Evolutionary conservation across 2,888 invertebrate genomes (phyloP).

Genomic region (Meandrusa payeni): DNA sequence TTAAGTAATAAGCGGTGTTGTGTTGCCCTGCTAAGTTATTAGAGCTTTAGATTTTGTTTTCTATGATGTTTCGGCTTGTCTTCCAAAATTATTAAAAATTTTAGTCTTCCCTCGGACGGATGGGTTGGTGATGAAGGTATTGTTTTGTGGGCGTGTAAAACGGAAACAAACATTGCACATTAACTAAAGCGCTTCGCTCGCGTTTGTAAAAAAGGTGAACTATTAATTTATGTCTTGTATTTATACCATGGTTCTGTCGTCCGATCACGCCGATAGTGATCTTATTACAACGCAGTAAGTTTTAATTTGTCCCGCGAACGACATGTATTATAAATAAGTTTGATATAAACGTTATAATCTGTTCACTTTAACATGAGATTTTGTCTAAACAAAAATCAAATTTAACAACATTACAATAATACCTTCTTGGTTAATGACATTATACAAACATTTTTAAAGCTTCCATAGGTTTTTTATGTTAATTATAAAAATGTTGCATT

Average conservation of each 20-base stretch:
- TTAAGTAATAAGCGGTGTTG: too few species aligned
- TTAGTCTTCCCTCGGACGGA: conserved; percentile 42
- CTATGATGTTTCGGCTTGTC: conserved; percentile 43
- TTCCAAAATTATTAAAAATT: conserved; percentile 51
- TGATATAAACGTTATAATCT: too few species aligned
- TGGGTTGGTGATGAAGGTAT: conserved; percentile 29
- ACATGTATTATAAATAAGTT: conserved; percentile 38
- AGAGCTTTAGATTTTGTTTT: too few species aligned
- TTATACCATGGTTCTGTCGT: conserved; percentile 27
- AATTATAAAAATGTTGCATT: too few species aligned
- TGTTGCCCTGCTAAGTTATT: too few species aligned
- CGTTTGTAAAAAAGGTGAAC: conserved; percentile 69
- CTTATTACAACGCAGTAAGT: not conserved
- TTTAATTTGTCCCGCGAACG: conserved; percentile 32
- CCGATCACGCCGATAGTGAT: not conserved
- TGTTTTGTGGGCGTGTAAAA: conserved; percentile 20
- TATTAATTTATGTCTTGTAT: conserved; percentile 70
- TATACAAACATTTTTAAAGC: too few species aligned
- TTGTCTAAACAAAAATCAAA: too few species aligned
- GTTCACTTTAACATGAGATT: too few species aligned
- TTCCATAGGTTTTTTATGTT: too few species aligned
- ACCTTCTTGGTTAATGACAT: too few species aligned
- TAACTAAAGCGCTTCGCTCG: conserved; percentile 57
- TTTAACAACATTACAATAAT: too few species aligned
- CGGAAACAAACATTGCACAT: conserved; percentile 61